Evolutionary conservation across 2,888 invertebrate genomes (phyloP).

Genomic region (Hyposoter dolosus): DNA sequence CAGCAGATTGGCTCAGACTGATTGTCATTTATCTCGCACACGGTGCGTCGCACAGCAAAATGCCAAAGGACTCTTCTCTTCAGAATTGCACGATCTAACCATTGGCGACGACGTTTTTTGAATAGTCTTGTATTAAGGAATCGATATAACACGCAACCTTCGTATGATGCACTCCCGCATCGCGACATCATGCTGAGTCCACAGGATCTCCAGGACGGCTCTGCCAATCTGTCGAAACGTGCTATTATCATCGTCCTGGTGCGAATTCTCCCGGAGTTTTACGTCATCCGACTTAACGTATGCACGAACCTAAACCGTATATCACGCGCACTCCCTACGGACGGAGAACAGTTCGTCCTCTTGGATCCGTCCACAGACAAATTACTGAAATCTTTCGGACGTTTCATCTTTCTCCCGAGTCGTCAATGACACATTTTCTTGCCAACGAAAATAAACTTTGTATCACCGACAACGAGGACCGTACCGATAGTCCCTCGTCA

Average conservation of each 20-base stretch:
- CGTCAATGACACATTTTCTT: neutral
- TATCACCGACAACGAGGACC: neutral
- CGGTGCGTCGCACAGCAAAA: neutral
- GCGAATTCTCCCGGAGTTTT: constrained; percentile 68
- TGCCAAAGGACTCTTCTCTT: neutral
- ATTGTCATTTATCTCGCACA: neutral
- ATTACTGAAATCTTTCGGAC: constrained; percentile 5
- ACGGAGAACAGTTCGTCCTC: neutral
- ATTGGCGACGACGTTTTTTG: neutral
- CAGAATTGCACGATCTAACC: neutral
- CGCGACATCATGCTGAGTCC: constrained; percentile 74
- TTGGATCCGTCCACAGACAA: neutral
- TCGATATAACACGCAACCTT: constrained; percentile 29
- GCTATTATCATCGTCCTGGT: constrained; percentile 70
- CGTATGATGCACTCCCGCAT: constrained; percentile 67
- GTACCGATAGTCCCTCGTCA: neutral
- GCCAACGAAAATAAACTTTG: neutral
- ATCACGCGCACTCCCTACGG: neutral
- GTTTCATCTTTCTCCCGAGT: neutral
- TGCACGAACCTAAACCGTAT: neutral
- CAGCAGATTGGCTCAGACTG: neutral
- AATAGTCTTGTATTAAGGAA: neutral
- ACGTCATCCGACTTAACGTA: constrained; percentile 34
- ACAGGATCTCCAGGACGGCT: constrained; percentile 69
- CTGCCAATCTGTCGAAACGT: constrained; percentile 73